Evolutionary conservation across 2,888 invertebrate species (phyloP), one percentile per base, ranked within the genome.

Genomic region (Patella caerulea): DNA sequence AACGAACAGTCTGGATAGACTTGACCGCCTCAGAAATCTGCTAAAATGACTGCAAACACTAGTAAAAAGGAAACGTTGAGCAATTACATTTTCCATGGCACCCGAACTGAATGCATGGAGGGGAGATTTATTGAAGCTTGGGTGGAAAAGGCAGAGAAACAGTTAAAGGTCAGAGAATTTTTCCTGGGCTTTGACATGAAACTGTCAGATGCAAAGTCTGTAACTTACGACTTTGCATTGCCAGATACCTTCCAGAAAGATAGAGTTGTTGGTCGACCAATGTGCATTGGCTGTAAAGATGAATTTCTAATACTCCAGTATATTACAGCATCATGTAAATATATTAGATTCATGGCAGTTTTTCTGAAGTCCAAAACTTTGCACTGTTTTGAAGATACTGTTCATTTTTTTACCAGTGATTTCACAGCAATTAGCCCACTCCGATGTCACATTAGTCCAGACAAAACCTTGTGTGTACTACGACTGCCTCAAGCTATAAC

Each of bases 301-400:
- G 55, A 75, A 55, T 56, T 77, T 15, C 71, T 75, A 34, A 45
- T 79, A 11, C 74, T 77, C 53, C 80, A 80, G 55, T 82, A 77
- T 71, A 74, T 79, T 34, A 75, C 79, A 19, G 65, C 14, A 3
- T 54, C 77, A 12, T 72, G 56, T 52, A 72, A 45, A 59, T 79
- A 79, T 70, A 75, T 83, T 29, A 75, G 75, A 55, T 83, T 82
- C 70, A 74, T 83, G 45, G 52, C 75, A 19, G 72, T 82, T 19
- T 76, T 80, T 55, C 3, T 73, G 12, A 24, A 17, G 19, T 69
- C 75, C 12, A 29, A 73, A 29, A 24, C 56, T 15, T 65, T 74
- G 7, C 72, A 70, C 14, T 12, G 76, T 9, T 80, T 82, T 72
- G 73, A 80, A 52, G 83, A 83, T 71, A 76, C 76, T 24, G 24